Conservation (phyloP, 2,888 invertebrate species). For the Chrysotoxum bicinctum region DNA sequence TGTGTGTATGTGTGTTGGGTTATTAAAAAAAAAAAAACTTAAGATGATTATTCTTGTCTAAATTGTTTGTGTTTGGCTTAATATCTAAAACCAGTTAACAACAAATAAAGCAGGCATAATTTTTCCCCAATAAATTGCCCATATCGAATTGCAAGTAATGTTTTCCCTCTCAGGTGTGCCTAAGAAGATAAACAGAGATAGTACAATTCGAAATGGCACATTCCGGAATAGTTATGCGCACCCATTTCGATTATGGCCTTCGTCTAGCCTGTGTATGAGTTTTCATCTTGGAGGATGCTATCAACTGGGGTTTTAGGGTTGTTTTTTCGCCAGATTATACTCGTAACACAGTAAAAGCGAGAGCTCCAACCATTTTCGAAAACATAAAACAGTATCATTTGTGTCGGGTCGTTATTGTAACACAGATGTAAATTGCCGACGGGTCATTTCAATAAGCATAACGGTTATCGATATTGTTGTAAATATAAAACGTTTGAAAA, state of each 20-base stretch:
- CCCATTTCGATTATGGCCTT: constrained; percentile 69
- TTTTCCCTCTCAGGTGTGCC: constrained; percentile 42
- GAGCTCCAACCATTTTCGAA: constrained; percentile 69
- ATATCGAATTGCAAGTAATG: constrained; percentile 22
- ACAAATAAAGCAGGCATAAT: not conserved
- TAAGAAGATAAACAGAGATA: constrained; percentile 44
- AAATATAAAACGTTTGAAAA: not conserved
- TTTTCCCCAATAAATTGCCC: constrained; percentile 36
- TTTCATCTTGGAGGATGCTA: constrained; percentile 6
- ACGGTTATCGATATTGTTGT: constrained; percentile 40
- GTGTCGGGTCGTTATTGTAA: constrained; percentile 71
- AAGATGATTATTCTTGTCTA: constrained; percentile 10
- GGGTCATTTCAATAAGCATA: constrained; percentile 51
- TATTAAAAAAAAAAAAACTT: not conserved
- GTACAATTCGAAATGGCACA: constrained; percentile 17
- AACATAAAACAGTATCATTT: constrained; percentile 67
- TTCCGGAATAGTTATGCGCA: constrained; percentile 68
- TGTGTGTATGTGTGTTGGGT: not conserved
- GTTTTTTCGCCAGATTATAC: constrained; percentile 21
- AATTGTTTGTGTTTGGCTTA: constrained; percentile 14
- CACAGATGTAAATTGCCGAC: constrained; percentile 61
- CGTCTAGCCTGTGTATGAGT: constrained; percentile 54
- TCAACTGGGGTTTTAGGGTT: constrained; percentile 19
- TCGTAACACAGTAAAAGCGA: not conserved
- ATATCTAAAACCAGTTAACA: constrained; percentile 13